Evolutionary conservation across 2,888 invertebrate genomes (phyloP).

Genomic region (Bursaphelenchus okinawaensis): DNA sequence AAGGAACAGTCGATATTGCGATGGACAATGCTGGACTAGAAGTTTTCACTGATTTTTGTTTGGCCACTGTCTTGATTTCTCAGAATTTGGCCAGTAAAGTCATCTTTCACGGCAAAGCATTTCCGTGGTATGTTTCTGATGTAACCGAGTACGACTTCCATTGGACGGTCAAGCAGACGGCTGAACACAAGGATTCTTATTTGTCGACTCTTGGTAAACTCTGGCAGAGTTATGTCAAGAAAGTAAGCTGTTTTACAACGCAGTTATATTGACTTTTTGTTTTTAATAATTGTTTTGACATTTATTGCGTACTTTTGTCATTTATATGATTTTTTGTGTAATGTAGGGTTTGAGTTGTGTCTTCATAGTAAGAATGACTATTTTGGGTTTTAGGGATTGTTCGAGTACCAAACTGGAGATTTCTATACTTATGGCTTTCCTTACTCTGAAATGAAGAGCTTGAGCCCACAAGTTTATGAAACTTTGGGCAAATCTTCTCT

Average conservation of each 20-base stretch:
- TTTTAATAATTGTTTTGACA: not conserved
- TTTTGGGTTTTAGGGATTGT: constrained; percentile 21
- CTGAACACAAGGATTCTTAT: constrained; percentile 18
- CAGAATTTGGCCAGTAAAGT: constrained; percentile 58
- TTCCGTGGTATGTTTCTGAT: constrained; percentile 36
- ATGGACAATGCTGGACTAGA: constrained; percentile 92
- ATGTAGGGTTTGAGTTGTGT: not conserved
- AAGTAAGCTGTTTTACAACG: constrained; percentile 13
- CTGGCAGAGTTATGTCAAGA: constrained; percentile 20
- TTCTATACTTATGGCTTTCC: constrained; percentile 84
- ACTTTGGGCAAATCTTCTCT: constrained; percentile 30
- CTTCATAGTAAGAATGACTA: not conserved
- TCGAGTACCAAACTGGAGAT: constrained; percentile 28
- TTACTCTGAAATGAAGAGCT: constrained; percentile 71
- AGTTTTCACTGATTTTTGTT: constrained; percentile 77
- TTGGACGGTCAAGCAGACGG: constrained; percentile 65
- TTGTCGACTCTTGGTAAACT: constrained; percentile 23
- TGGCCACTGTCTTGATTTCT: constrained; percentile 74
- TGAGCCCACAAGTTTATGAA: constrained; percentile 68
- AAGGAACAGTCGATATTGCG: constrained; percentile 63
- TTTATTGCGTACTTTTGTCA: not conserved
- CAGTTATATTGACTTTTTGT: not conserved
- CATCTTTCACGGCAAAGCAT: constrained; percentile 46
- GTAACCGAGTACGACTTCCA: constrained; percentile 64
- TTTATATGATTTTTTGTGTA: not conserved